A percentile compares a stretch with the other conserved stretches of the same genome.
phyloP scores from a whole-genome alignment of 1,140 invertebrate species.

The Drosophila ohnishii region DNA sequence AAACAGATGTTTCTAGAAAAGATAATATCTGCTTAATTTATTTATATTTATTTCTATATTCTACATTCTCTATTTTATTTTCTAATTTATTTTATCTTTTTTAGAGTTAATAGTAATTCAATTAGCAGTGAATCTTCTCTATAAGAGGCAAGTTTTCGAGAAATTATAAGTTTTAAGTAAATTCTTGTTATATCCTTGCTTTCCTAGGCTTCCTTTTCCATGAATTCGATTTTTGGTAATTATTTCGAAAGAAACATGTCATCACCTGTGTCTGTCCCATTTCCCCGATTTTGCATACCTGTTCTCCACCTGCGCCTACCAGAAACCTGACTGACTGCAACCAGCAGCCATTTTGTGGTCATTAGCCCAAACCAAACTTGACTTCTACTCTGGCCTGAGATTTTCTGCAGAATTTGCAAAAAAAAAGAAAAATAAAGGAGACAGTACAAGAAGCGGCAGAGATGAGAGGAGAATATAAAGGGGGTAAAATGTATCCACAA shows the following conservation, averaged over 20 bases:
- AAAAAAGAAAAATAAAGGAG: conserved; percentile 27
- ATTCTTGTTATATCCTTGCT: neutral
- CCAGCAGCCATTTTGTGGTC: conserved; percentile 76
- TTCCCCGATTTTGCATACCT: conserved; percentile 1
- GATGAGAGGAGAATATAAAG: conserved; percentile 33
- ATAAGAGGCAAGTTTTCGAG: neutral
- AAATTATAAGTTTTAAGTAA: neutral
- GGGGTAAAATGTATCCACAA: conserved; percentile 62
- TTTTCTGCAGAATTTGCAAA: conserved; percentile 74
- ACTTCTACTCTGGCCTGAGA: conserved; percentile 63
- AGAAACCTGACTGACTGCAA: conserved; percentile 62
- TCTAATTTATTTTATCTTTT: no score
- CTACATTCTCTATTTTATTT: no score
- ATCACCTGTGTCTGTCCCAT: conserved; percentile 5
- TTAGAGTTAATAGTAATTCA: neutral
- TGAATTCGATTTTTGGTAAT: conserved; percentile 1
- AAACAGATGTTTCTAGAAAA: neutral
- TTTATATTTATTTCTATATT: neutral
- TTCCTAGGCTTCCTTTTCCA: neutral
- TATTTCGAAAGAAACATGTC: conserved; percentile 1
- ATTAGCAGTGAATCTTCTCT: neutral
- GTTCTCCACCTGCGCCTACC: conserved; percentile 7
- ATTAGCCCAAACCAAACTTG: conserved; percentile 79
- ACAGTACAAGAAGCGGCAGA: neutral
- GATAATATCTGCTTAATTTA: neutral